Conservation (phyloP, 2,113 vertebrate species). For the Sula dactylatra region DNA sequence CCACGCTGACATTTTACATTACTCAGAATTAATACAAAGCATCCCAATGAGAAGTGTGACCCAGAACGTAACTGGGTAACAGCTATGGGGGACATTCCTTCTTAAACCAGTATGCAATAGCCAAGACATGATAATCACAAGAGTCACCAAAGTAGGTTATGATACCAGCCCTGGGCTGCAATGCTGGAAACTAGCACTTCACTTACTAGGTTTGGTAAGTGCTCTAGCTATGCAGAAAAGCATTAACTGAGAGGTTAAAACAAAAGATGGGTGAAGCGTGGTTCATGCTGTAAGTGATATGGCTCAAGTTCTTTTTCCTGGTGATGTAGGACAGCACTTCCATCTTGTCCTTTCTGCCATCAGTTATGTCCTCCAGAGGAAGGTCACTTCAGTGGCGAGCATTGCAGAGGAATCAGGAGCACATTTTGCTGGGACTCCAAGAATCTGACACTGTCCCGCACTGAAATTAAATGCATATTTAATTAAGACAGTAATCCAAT, state of each 20-base stretch:
- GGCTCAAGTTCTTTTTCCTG: not conserved
- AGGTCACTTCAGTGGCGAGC: conserved; percentile 84
- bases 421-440: conserved; percentile 82
- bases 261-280: not conserved
- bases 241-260: not conserved
- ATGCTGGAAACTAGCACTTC: not conserved
- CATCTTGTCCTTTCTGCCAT: not conserved
- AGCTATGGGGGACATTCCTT: not conserved
- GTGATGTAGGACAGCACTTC: not conserved
- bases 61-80: not conserved
- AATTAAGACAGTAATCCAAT: not conserved
- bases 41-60: not conserved
- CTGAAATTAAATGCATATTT: conserved; percentile 70
- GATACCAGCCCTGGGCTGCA: not conserved
- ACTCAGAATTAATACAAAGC: not conserved
- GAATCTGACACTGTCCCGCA: conserved; percentile 80
- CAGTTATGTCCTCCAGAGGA: not conserved
- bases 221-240: not conserved
- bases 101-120: not conserved
- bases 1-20: not conserved
- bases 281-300: not conserved
- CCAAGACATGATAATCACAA: not conserved
- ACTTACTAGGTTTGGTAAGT: not conserved
- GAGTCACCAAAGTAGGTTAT: not conserved
- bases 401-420: conserved; percentile 81